These are phyloP conservation scores for Apolygus lucorum DNA, from an alignment of 1,140 invertebrate species.

Conservation along the genomic window DNA sequence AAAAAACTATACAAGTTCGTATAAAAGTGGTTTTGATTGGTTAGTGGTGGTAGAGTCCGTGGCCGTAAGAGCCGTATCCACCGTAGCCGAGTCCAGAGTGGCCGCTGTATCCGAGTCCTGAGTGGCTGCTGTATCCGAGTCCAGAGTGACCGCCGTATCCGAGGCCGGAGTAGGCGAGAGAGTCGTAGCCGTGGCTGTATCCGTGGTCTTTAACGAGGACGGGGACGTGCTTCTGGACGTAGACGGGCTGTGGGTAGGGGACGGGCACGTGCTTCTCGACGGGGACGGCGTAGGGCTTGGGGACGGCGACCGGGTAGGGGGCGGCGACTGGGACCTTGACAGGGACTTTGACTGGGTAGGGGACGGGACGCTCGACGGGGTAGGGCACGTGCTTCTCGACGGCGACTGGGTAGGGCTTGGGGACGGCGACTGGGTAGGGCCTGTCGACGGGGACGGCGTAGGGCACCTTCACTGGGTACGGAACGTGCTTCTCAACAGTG, in stretches of 20 bases:
- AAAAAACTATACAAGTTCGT: no score
- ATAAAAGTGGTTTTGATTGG: no score
- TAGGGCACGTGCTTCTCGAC: conserved; percentile 49
- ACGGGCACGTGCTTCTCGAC: conserved; percentile 53
- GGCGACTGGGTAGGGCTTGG: conserved; percentile 47
- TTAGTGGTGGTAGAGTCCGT: no score
- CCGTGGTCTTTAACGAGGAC: conserved; percentile 25
- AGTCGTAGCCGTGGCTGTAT: not conserved
- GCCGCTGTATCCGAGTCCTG: no score
- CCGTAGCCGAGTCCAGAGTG: no score
- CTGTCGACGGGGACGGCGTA: conserved; percentile 50
- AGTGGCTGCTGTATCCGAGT: no score
- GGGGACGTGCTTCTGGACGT: conserved; percentile 31
- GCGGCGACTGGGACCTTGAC: conserved; percentile 40
- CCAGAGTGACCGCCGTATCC: conserved; percentile 5
- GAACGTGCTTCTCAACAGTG: conserved; percentile 37
- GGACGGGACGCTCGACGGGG: conserved; percentile 47
- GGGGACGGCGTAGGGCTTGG: conserved; percentile 36
- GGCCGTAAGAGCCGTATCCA: no score
- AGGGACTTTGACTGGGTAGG: conserved; percentile 36
- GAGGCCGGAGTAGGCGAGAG: conserved; percentile 1
- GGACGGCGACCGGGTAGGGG: conserved; percentile 30
- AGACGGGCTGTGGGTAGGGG: conserved; percentile 36
- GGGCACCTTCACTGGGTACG: conserved; percentile 50
- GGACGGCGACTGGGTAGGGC: conserved; percentile 47